phyloP scores from a whole-genome alignment of 2,797 vertebrate species.

The Eulemur mongoz region DNA sequence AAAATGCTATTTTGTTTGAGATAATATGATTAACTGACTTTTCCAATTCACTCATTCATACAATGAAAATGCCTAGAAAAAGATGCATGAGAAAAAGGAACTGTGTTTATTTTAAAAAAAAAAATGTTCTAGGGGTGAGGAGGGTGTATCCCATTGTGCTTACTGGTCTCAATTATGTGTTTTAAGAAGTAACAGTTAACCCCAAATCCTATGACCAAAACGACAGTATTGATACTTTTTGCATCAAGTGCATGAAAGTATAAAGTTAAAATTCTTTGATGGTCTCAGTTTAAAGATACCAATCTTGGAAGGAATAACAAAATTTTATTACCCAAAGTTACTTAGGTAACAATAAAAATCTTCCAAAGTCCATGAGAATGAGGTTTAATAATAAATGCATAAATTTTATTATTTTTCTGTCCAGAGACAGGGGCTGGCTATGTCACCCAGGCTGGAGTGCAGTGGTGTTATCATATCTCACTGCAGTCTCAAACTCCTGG shows the following conservation, averaged over 20 bases:
- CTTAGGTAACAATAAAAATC: background rate
- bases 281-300: background rate
- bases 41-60: background rate
- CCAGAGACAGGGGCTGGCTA: too few species aligned
- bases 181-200: background rate
- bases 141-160: background rate
- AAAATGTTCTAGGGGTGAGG: background rate
- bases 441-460: too few species aligned
- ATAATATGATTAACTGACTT: slow-evolving; percentile 16
- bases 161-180: background rate
- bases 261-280: slow-evolving; percentile 30
- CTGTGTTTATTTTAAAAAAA: background rate
- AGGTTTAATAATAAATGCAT: background rate
- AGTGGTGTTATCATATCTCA: too few species aligned
- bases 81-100: background rate
- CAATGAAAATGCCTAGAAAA: background rate
- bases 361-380: background rate
- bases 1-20: background rate
- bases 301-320: background rate
- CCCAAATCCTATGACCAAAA: background rate
- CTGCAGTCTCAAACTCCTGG: too few species aligned
- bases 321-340: slow-evolving; percentile 6
- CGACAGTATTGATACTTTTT: background rate
- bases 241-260: background rate
- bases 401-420: background rate